Evolutionary conservation across 2,888 invertebrate species (phyloP).

Genomic region (Hemistola chrysoprasaria): DNA sequence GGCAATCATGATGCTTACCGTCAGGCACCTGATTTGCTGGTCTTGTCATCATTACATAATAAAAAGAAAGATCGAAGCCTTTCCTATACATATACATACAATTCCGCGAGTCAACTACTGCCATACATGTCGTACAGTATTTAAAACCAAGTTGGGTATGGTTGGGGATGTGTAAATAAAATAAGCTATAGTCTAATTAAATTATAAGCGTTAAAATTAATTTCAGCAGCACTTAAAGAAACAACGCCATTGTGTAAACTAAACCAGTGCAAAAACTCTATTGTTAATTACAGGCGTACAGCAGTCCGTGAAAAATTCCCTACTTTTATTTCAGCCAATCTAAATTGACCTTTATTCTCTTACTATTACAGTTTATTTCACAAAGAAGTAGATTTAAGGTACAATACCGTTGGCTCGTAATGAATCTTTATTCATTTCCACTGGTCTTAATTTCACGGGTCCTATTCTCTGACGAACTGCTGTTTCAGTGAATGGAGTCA

Average conservation of each 20-base stretch:
- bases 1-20: no score
- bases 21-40: no score
- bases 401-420: slow-evolving; percentile 39
- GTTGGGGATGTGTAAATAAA: no score
- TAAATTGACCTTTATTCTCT: background rate
- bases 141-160: no score
- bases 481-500: slow-evolving; percentile 53
- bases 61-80: no score
- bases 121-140: no score
- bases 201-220: no score
- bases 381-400: background rate
- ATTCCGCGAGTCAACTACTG: no score
- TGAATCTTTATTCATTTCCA: slow-evolving; percentile 58
- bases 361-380: background rate
- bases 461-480: slow-evolving; percentile 56
- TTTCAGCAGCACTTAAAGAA: no score
- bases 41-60: no score
- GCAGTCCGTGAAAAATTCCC: slow-evolving; percentile 34
- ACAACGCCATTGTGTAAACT: background rate
- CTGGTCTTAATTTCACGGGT: slow-evolving; percentile 59
- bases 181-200: background rate
- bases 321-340: background rate
- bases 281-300: slow-evolving; percentile 44
- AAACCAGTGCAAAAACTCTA: slow-evolving; percentile 30
- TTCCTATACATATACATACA: no score